Evolutionary conservation across 2,113 vertebrate species (phyloP).

Genomic region (Hipposideros armiger): DNA sequence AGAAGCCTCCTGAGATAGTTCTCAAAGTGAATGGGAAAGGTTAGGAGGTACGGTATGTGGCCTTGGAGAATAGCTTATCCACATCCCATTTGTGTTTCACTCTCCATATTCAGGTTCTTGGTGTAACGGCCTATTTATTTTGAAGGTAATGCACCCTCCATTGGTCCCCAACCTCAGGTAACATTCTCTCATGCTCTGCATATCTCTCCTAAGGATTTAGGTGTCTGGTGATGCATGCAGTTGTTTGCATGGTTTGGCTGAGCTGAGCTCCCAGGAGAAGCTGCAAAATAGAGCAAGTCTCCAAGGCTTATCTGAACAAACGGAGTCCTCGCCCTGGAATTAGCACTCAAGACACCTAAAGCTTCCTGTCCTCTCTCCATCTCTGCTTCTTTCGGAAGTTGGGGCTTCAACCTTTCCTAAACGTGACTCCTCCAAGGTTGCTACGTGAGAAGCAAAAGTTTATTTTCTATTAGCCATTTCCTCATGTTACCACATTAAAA

Average conservation of each 20-base stretch:
- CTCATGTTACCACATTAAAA: background rate
- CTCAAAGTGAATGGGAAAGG: background rate
- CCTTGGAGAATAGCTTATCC: conserved; percentile 36
- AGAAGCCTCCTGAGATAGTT: background rate
- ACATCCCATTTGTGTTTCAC: background rate
- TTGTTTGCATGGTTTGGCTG: background rate
- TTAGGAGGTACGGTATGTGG: background rate
- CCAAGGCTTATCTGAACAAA: conserved; percentile 3
- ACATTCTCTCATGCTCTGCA: background rate
- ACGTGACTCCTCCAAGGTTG: background rate
- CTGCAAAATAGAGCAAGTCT: background rate
- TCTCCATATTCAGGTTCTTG: background rate
- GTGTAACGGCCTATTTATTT: conserved; percentile 42
- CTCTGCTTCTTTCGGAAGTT: background rate
- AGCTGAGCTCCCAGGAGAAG: background rate
- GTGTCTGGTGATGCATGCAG: background rate
- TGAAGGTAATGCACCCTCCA: background rate
- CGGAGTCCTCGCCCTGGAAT: background rate
- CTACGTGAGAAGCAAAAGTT: background rate
- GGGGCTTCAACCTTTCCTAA: background rate
- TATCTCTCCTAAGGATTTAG: conserved; percentile 11
- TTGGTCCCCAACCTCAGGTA: background rate
- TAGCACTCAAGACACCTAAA: background rate
- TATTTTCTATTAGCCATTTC: conserved; percentile 41
- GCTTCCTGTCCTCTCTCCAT: background rate